Evolutionary conservation across 1,140 invertebrate genomes (phyloP).

Genomic region (Octopus bimaculoides): DNA sequence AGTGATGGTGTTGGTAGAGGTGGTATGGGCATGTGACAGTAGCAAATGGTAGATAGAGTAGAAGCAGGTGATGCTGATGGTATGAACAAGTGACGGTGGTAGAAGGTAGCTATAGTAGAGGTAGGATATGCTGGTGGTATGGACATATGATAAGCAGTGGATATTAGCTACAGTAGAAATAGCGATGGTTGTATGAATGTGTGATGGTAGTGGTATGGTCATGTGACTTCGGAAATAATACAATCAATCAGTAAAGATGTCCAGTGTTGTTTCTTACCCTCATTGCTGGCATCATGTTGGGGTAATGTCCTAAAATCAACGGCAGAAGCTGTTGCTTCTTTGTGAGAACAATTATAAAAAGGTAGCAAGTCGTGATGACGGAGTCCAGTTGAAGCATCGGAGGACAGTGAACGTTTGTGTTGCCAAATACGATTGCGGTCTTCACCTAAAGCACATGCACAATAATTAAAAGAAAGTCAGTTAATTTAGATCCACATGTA

Average conservation of each 20-base stretch:
- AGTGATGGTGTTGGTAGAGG: too few species aligned
- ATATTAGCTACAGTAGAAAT: too few species aligned
- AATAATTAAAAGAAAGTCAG: too few species aligned
- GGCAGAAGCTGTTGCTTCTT: neutral
- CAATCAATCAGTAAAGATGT: constrained; percentile 33
- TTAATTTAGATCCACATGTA: too few species aligned
- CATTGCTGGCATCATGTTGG: neutral
- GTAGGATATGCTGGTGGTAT: too few species aligned
- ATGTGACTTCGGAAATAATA: constrained; percentile 21
- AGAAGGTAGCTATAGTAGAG: too few species aligned
- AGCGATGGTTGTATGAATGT: neutral
- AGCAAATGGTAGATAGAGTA: too few species aligned
- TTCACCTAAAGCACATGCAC: constrained; percentile 23
- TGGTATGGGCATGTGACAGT: too few species aligned
- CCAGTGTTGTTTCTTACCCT: constrained; percentile 23
- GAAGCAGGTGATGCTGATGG: too few species aligned
- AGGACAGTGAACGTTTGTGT: constrained; percentile 44
- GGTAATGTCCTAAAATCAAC: neutral
- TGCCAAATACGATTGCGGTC: constrained; percentile 23
- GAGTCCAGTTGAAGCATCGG: constrained; percentile 32
- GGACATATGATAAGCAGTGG: too few species aligned
- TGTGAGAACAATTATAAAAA: constrained; percentile 10
- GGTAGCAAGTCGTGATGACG: constrained; percentile 15
- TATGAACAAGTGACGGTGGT: too few species aligned
- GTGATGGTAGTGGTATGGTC: constrained; percentile 20